These are phyloP conservation scores for Cephus runcator DNA, from an alignment of 2,888 invertebrate species.

Conservation along the genomic window DNA sequence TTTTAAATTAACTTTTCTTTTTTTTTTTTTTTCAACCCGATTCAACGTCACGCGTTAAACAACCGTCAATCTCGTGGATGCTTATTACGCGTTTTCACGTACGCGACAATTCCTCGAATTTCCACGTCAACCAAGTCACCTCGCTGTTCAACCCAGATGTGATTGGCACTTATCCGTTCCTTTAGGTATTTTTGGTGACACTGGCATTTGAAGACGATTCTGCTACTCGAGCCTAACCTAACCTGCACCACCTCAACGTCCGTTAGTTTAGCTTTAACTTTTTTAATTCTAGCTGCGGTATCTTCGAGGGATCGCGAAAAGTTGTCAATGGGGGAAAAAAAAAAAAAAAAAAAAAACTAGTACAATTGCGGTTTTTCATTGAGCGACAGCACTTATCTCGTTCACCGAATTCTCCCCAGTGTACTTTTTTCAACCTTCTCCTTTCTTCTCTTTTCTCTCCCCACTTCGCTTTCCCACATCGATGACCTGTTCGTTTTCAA, in stretches of 20 bases:
- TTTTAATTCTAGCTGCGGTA: background rate
- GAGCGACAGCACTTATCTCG: background rate
- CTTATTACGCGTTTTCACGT: background rate
- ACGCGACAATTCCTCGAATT: background rate
- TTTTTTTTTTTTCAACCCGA: no score
- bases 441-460: background rate
- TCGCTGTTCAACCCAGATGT: background rate
- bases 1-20: background rate
- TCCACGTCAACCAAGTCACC: background rate
- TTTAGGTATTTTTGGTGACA: background rate
- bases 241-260: background rate
- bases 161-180: background rate
- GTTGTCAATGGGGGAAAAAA: background rate
- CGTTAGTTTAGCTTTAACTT: background rate
- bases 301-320: background rate
- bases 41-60: background rate
- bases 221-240: background rate
- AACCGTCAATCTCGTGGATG: background rate
- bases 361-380: background rate
- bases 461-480: background rate
- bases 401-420: background rate
- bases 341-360: no score
- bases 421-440: background rate
- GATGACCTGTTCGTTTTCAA: background rate
- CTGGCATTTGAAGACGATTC: background rate